phyloP scores from a whole-genome alignment of 2,113 vertebrate genomes.

The Dissostichus mawsoni region DNA sequence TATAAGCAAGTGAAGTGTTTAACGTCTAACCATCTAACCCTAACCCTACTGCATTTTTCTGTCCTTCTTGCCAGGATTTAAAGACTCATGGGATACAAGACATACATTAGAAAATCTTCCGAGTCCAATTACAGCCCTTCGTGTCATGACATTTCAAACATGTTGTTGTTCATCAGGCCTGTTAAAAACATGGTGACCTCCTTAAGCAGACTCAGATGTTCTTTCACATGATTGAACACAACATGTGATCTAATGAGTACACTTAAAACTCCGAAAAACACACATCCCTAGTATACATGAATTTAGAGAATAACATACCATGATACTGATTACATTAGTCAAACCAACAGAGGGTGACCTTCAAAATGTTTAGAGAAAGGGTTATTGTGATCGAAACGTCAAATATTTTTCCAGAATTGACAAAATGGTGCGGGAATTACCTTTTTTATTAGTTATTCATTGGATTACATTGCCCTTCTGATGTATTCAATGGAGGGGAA shows the following conservation, averaged over 20 bases:
- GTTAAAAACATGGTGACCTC: not conserved
- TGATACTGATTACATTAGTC: not conserved
- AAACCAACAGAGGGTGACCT: slow-evolving; percentile 2
- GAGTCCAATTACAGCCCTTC: no score
- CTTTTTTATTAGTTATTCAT: no score
- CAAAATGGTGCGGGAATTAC: no score
- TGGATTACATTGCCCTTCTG: not conserved
- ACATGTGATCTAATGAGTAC: not conserved
- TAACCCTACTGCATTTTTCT: no score
- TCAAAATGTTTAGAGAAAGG: not conserved
- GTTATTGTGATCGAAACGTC: no score
- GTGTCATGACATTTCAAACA: no score
- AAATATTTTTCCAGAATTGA: no score
- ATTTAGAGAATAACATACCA: no score
- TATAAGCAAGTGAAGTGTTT: not conserved
- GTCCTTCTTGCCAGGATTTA: not conserved
- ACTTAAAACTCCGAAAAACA: not conserved
- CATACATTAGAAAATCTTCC: not conserved
- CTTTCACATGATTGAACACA: not conserved
- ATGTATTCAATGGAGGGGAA: not conserved
- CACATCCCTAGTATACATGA: not conserved
- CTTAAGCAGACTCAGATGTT: not conserved
- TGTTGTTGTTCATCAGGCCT: not conserved
- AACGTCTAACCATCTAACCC: not conserved
- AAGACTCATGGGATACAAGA: not conserved